Percentiles rank a stretch among this genome's conserved stretches.
These are phyloP conservation scores for Corynorhinus townsendii DNA, from an alignment of 2,113 vertebrate species.

Conservation along the genomic window DNA sequence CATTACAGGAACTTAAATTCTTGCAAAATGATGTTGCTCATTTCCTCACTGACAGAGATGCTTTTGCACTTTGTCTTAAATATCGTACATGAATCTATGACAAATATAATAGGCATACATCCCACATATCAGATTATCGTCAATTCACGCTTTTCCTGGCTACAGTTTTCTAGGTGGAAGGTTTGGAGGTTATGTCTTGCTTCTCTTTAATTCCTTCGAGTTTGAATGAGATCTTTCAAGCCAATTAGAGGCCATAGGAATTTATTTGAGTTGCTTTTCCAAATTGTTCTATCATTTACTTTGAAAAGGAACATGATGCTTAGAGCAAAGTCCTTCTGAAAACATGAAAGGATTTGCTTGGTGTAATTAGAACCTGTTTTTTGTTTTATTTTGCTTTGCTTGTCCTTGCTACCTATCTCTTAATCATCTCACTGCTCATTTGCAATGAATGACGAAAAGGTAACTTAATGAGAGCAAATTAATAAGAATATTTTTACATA, in stretches of 20 bases:
- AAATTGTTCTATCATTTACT: neutral
- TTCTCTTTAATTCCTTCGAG: neutral
- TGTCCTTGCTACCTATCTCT: neutral
- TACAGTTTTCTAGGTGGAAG: neutral
- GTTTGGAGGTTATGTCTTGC: neutral
- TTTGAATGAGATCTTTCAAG: neutral
- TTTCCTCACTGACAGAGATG: neutral
- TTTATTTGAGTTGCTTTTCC: neutral
- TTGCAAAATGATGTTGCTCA: neutral
- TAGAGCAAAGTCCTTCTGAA: neutral
- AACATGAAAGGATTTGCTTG: neutral
- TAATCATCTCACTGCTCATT: neutral
- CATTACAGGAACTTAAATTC: conserved; percentile 27
- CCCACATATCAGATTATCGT: neutral
- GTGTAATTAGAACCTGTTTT: neutral
- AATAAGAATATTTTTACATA: neutral
- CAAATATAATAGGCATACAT: neutral
- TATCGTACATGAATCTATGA: neutral
- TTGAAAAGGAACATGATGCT: neutral
- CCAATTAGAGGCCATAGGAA: neutral
- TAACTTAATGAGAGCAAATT: neutral
- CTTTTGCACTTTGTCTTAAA: neutral
- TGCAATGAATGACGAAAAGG: neutral
- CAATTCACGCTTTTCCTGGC: neutral
- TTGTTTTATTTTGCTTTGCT: neutral